Conservation (phyloP, 2,113 vertebrate genomes). For the Bubo bubo region DNA sequence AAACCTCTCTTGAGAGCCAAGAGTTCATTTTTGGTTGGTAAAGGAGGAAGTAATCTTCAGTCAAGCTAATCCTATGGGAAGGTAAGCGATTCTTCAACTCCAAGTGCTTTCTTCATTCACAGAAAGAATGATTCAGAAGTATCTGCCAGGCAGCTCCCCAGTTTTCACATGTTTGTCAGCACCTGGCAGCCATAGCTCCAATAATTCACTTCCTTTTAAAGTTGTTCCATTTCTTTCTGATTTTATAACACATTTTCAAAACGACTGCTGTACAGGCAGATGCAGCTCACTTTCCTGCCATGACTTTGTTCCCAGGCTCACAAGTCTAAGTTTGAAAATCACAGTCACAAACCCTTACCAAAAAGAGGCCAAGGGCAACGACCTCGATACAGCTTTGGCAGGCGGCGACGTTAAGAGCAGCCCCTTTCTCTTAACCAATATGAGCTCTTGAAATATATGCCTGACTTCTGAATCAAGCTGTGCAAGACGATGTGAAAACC, state of each 20-base stretch:
- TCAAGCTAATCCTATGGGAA: slow-evolving; percentile 2
- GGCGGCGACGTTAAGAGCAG: rapidly evolving
- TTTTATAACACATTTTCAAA: not conserved
- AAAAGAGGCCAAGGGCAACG: not conserved
- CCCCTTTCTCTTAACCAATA: not conserved
- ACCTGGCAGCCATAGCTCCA: not conserved
- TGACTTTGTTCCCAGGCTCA: not conserved
- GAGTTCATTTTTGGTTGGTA: not conserved
- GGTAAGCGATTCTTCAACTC: not conserved
- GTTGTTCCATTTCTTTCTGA: not conserved
- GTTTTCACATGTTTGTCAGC: not conserved
- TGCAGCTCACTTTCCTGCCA: not conserved
- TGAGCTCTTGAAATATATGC: not conserved
- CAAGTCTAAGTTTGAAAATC: not conserved
- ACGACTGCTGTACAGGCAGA: not conserved
- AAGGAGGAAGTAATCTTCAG: not conserved
- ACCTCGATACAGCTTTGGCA: not conserved
- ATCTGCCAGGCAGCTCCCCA: not conserved
- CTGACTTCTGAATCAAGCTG: not conserved
- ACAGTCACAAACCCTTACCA: not conserved
- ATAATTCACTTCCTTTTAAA: not conserved
- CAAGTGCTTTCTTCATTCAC: not conserved
- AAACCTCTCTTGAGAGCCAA: not conserved
- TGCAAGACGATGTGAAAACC: not conserved
- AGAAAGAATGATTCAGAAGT: not conserved